These are phyloP conservation scores for Panzeria rudis DNA, from an alignment of 2,888 invertebrate species.

Conservation along the genomic window DNA sequence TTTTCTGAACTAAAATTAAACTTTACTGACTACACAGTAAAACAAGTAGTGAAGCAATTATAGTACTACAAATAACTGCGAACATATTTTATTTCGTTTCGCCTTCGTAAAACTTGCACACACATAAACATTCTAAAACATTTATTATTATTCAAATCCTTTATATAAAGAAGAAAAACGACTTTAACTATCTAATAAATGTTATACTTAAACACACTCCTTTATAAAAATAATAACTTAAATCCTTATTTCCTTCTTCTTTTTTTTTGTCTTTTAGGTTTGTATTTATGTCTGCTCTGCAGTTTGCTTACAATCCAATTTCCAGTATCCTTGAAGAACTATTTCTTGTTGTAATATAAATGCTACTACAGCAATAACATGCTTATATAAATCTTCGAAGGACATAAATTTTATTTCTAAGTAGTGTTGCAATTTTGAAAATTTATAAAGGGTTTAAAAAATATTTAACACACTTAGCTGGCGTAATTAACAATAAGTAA, in stretches of 20 bases:
- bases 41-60: conserved; percentile 2
- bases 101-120: background rate
- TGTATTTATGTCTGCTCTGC: conserved; percentile 1
- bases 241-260: background rate
- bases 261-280: conserved; percentile 18
- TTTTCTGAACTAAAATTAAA: background rate
- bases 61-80: conserved; percentile 28
- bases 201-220: conserved; percentile 16
- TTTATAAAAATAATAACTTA: conserved; percentile 31
- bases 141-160: conserved; percentile 43
- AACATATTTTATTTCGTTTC: background rate
- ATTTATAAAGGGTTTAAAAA: conserved; percentile 70
- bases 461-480: conserved; percentile 61
- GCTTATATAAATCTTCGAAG: conserved; percentile 36
- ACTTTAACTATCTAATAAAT: conserved; percentile 53
- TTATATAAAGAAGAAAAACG: conserved; percentile 22
- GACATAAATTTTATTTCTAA: conserved; percentile 53
- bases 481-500: conserved; percentile 57
- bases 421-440: conserved; percentile 40
- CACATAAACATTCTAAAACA: conserved; percentile 21
- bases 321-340: conserved; percentile 18
- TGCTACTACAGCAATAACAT: conserved; percentile 14
- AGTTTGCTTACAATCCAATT: conserved; percentile 4
- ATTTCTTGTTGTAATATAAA: conserved; percentile 17
- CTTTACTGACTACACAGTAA: background rate